Percentiles rank a stretch among this genome's conserved stretches.
Evolutionary conservation across 2,888 invertebrate species (phyloP).

Genomic region (Cosmopolites sordidus): DNA sequence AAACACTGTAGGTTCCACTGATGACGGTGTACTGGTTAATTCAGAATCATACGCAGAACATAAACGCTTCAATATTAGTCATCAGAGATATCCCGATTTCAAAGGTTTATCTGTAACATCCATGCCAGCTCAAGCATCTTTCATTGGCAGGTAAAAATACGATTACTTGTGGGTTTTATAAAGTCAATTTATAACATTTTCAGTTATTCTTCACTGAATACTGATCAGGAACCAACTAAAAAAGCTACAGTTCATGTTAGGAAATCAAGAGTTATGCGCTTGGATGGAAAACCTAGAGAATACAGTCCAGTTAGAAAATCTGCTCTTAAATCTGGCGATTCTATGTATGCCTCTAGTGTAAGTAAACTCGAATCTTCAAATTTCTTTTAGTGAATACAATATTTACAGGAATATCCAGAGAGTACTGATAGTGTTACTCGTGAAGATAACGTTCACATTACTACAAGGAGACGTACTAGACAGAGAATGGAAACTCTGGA

Average conservation of each 20-base stretch:
- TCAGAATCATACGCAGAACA: conserved; percentile 41
- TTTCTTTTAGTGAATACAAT: background rate
- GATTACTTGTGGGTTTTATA: background rate
- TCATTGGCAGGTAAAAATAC: conserved; percentile 14
- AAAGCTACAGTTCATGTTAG: conserved; percentile 31
- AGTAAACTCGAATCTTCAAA: conserved; percentile 1
- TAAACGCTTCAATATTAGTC: background rate
- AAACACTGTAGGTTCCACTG: conserved; percentile 40
- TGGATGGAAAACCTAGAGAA: conserved; percentile 36
- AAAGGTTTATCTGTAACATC: conserved; percentile 19
- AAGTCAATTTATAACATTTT: background rate
- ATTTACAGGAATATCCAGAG: conserved; percentile 5
- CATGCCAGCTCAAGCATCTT: conserved; percentile 20
- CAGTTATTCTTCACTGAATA: conserved; percentile 7
- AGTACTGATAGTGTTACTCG: conserved; percentile 3
- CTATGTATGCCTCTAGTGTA: conserved; percentile 23
- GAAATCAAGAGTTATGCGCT: conserved; percentile 40
- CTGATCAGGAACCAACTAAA: conserved; percentile 7
- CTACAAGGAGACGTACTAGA: background rate
- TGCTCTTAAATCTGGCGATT: conserved; percentile 26
- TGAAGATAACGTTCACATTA: conserved; percentile 5
- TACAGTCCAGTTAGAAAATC: conserved; percentile 29
- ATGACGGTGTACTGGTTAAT: conserved; percentile 44
- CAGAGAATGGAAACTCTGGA: conserved; percentile 24
- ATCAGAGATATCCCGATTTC: background rate